Percentiles rank a stretch among this genome's conserved stretches.
Evolutionary conservation across 2,113 vertebrate genomes (phyloP).

Genomic region (Hippopotamus amphibius): DNA sequence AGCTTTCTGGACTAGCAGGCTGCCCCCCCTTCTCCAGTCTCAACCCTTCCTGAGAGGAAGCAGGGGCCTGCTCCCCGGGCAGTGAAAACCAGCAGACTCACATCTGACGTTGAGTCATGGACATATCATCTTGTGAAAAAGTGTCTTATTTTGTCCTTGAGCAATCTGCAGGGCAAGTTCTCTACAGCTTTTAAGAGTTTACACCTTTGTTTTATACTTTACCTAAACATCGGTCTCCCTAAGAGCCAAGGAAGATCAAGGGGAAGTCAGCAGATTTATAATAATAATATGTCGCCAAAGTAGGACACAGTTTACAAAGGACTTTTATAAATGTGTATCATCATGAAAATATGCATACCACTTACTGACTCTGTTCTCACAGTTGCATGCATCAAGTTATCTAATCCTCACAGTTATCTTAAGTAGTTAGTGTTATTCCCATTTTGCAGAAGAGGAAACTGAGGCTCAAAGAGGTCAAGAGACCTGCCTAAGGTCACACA

Average conservation of each 20-base stretch:
- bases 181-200: not conserved
- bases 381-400: no score
- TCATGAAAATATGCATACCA: not conserved
- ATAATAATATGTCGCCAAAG: not conserved
- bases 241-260: not conserved
- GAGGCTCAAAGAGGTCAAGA: not conserved
- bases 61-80: not conserved
- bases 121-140: not conserved
- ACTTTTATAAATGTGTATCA: not conserved
- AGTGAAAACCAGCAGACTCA: conserved; percentile 31
- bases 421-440: not conserved
- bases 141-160: not conserved
- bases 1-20: not conserved
- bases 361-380: not conserved
- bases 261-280: not conserved
- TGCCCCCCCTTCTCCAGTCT: not conserved
- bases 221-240: not conserved
- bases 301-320: not conserved
- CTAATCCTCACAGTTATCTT: not conserved
- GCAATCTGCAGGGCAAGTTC: not conserved
- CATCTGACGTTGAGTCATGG: conserved; percentile 73
- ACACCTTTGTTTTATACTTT: conserved; percentile 8
- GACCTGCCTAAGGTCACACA: not conserved
- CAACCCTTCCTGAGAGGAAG: conserved; percentile 73
- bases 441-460: not conserved